phyloP scores from a whole-genome alignment of 2,113 vertebrate species.

The Calidris pugnax region DNA sequence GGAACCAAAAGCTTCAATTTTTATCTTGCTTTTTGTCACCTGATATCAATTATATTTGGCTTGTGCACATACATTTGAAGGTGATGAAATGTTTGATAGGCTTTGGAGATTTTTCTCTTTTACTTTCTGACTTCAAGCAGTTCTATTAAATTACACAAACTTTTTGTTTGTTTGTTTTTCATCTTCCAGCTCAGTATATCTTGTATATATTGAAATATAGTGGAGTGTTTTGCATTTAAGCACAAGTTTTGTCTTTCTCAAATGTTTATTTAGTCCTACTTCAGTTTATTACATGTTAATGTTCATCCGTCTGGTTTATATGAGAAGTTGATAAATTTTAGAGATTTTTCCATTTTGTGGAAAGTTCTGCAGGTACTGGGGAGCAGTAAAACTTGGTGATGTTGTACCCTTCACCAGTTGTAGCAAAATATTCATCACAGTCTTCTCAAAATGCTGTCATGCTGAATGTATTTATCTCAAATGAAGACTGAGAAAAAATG shows the following conservation, averaged over 20 bases:
- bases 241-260: background rate
- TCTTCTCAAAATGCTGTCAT: no score
- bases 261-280: background rate
- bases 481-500: no score
- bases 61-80: background rate
- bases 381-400: no score
- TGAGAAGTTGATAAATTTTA: background rate
- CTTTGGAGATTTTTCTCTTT: background rate
- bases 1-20: background rate
- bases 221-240: background rate
- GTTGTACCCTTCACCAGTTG: no score
- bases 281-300: background rate
- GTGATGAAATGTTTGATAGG: background rate
- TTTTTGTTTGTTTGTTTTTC: background rate
- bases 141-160: background rate
- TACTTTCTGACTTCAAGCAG: background rate
- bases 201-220: background rate
- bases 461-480: no score
- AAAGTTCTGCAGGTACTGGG: no score
- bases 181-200: background rate
- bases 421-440: no score
- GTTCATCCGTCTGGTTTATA: background rate
- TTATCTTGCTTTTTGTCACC: background rate
- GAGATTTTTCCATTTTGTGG: background rate
- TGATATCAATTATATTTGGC: background rate